These are phyloP conservation scores for Todus mexicanus DNA, from an alignment of 2,797 vertebrate species.

Conservation along the genomic window DNA sequence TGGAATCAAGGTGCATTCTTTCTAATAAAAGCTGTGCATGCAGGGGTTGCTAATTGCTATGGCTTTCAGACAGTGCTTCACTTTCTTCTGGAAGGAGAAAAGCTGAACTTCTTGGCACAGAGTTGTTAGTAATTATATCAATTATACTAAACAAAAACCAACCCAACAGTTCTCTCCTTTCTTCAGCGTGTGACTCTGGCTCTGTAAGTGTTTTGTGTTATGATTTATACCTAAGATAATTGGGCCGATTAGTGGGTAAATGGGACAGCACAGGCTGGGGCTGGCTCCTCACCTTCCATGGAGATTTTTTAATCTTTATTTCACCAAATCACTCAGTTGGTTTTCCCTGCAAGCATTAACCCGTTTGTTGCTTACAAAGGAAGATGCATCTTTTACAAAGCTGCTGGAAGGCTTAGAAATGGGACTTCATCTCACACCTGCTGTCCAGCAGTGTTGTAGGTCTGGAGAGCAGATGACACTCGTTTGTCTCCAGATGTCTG, in stretches of 20 bases:
- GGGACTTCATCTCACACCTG: background rate
- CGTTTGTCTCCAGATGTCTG: background rate
- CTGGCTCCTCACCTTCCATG: slow-evolving; percentile 58
- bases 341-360: slow-evolving; percentile 50
- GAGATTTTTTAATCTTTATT: slow-evolving; percentile 55
- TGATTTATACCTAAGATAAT: slow-evolving; percentile 75
- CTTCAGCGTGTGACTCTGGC: slow-evolving; percentile 69
- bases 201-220: slow-evolving; percentile 60
- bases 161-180: slow-evolving; percentile 63
- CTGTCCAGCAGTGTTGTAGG: background rate
- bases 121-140: slow-evolving; percentile 73
- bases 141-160: slow-evolving; percentile 74
- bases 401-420: background rate
- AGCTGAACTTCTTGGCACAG: slow-evolving; percentile 69
- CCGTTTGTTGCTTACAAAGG: background rate
- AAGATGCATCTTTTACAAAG: accelerated
- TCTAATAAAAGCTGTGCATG: slow-evolving; percentile 61
- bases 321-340: slow-evolving; percentile 12
- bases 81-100: slow-evolving; percentile 49
- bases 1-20: slow-evolving; percentile 50
- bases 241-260: slow-evolving; percentile 64
- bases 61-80: slow-evolving; percentile 55
- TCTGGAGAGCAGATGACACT: background rate
- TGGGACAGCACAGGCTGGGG: slow-evolving; percentile 58
- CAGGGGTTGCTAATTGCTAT: slow-evolving; percentile 58